These are phyloP conservation scores for Aphelocoma californica DNA, from an alignment of 2,797 vertebrate species.

Conservation along the genomic window DNA sequence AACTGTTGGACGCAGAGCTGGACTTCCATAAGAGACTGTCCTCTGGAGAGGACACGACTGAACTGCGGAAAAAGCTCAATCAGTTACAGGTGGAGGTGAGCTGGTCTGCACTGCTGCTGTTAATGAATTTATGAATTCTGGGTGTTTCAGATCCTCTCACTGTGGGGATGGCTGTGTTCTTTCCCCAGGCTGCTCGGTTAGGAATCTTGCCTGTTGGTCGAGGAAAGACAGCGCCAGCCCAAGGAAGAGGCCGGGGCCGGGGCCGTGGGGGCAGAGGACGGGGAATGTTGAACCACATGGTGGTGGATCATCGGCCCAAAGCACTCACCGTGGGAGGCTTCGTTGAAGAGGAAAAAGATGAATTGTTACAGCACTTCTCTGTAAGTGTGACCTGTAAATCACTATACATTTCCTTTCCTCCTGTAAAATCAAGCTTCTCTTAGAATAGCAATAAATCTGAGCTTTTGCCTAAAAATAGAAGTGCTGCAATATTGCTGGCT, in stretches of 20 bases:
- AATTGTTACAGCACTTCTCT: constrained; percentile 93
- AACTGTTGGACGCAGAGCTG: constrained; percentile 92
- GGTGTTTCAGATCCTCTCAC: background rate
- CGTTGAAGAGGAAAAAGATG: constrained; percentile 91
- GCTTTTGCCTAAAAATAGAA: background rate
- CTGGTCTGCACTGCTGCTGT: background rate
- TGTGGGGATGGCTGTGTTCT: background rate
- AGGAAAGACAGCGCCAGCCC: background rate
- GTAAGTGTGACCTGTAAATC: constrained; percentile 74
- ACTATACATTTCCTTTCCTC: background rate
- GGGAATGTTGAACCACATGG: constrained; percentile 86
- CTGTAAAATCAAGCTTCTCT: background rate
- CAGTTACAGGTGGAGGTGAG: constrained; percentile 94
- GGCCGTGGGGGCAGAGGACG: constrained; percentile 85
- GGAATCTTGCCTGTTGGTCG: background rate
- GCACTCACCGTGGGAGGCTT: constrained; percentile 87
- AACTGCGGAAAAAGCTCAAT: constrained; percentile 90
- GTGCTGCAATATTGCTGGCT: background rate
- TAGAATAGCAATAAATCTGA: background rate
- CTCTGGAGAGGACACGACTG: constrained; percentile 96
- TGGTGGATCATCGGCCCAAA: constrained; percentile 93
- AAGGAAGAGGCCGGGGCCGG: constrained; percentile 78
- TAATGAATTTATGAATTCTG: fast-evolving
- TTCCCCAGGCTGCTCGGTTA: constrained; percentile 80
- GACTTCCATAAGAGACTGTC: constrained; percentile 94